Evolutionary conservation across 2,888 invertebrate species (phyloP).

Genomic region (Drosophila gaucha): DNA sequence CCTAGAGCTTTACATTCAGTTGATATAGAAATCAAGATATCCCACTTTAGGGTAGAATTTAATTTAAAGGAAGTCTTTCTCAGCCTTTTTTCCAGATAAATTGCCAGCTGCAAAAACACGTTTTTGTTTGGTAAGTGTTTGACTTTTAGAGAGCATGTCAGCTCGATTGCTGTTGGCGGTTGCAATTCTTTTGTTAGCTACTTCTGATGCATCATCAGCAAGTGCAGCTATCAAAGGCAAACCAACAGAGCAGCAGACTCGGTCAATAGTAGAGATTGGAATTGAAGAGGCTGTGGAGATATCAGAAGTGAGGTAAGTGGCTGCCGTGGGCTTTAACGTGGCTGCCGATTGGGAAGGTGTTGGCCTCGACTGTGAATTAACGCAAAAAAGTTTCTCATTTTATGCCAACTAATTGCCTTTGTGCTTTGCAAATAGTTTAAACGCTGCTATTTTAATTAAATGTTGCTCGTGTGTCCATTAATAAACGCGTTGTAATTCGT

Average conservation of each 20-base stretch:
- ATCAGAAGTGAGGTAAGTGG: neutral
- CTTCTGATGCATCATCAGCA: neutral
- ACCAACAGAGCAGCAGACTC: neutral
- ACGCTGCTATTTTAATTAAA: slow-evolving; percentile 56
- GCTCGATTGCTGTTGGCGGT: neutral
- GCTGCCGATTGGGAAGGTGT: neutral
- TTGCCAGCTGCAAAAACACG: neutral
- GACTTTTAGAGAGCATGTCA: neutral
- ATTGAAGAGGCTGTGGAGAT: neutral
- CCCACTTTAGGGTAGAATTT: neutral
- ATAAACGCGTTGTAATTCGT: slow-evolving; percentile 45
- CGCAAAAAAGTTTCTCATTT: neutral
- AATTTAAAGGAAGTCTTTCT: neutral
- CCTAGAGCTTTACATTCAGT: too few species aligned
- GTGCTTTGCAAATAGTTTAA: slow-evolving; percentile 5
- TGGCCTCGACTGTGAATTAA: neutral
- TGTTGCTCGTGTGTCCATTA: slow-evolving; percentile 35
- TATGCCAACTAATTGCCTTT: slow-evolving; percentile 16
- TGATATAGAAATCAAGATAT: too few species aligned
- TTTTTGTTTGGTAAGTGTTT: neutral
- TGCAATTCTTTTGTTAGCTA: neutral
- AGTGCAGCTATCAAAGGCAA: too few species aligned
- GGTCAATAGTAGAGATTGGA: neutral
- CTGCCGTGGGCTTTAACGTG: neutral
- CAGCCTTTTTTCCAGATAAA: neutral